These are phyloP conservation scores for Microtus montanus DNA, from an alignment of 2,113 vertebrate species.

Conservation along the genomic window DNA sequence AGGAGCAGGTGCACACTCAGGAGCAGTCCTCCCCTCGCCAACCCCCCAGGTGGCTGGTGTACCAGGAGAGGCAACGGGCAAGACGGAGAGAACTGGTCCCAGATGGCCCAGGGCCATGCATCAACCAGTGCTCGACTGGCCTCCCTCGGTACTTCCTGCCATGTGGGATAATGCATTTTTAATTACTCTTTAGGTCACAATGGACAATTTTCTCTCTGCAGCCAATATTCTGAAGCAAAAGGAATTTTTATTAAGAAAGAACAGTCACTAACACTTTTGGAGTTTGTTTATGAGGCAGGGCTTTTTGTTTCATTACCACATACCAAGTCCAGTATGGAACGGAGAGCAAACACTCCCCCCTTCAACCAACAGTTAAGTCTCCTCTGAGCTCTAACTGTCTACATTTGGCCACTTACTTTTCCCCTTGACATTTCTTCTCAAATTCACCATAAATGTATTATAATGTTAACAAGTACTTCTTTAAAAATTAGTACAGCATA, in stretches of 20 bases:
- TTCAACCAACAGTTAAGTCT: conserved; percentile 38
- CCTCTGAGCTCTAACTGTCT: background rate
- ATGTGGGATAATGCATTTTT: background rate
- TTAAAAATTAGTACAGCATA: background rate
- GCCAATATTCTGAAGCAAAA: conserved; percentile 19
- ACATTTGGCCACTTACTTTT: conserved; percentile 9
- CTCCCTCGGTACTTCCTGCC: background rate
- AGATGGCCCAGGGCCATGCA: background rate
- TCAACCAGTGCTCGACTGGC: background rate
- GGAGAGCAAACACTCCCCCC: background rate
- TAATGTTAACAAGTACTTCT: background rate
- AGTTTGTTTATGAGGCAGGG: background rate
- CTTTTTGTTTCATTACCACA: background rate
- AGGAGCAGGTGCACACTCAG: background rate
- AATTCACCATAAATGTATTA: background rate
- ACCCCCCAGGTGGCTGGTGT: fast-evolving
- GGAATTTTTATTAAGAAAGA: background rate
- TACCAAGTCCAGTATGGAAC: background rate
- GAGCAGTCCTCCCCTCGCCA: background rate
- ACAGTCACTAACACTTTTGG: background rate
- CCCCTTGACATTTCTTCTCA: conserved; percentile 25
- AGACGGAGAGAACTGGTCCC: background rate
- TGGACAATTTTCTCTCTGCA: background rate
- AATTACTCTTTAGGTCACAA: background rate
- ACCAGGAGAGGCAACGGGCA: background rate